A percentile compares a stretch with the other conserved stretches of the same genome.
Evolutionary conservation across 2,113 vertebrate species (phyloP).

Genomic region (Mesoclemmys tuberculata): DNA sequence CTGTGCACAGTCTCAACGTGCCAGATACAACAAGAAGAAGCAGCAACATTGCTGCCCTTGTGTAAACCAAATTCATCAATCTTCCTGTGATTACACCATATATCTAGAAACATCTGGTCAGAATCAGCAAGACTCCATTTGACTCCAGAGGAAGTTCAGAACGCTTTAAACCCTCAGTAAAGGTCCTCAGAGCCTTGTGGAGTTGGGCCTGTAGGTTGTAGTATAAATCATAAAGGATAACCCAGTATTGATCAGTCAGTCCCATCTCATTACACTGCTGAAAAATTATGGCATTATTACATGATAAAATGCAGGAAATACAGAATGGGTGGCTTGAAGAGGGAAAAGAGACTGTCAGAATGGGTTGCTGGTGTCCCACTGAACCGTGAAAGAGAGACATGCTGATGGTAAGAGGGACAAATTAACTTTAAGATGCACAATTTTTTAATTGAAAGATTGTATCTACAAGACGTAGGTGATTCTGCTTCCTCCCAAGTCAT

Average conservation of each 20-base stretch:
- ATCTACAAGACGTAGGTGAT: not conserved
- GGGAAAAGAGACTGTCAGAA: not conserved
- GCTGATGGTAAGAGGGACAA: not conserved
- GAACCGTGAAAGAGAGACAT: not conserved
- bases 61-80: not conserved
- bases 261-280: not conserved
- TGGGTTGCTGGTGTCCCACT: not conserved
- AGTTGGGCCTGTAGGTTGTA: not conserved
- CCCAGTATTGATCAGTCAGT: not conserved
- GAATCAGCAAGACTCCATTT: not conserved
- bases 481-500: accelerated
- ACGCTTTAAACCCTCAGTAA: not conserved
- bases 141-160: not conserved
- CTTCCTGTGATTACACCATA: not conserved
- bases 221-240: not conserved
- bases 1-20: not conserved
- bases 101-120: not conserved
- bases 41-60: not conserved
- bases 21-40: not conserved
- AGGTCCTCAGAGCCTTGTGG: not conserved
- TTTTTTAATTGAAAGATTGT: not conserved
- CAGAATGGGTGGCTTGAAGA: not conserved
- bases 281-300: not conserved
- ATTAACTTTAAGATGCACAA: not conserved
- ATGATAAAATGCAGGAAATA: not conserved